phyloP scores from a whole-genome alignment of 2,113 vertebrate species.

The Rhadina sibilatrix region DNA sequence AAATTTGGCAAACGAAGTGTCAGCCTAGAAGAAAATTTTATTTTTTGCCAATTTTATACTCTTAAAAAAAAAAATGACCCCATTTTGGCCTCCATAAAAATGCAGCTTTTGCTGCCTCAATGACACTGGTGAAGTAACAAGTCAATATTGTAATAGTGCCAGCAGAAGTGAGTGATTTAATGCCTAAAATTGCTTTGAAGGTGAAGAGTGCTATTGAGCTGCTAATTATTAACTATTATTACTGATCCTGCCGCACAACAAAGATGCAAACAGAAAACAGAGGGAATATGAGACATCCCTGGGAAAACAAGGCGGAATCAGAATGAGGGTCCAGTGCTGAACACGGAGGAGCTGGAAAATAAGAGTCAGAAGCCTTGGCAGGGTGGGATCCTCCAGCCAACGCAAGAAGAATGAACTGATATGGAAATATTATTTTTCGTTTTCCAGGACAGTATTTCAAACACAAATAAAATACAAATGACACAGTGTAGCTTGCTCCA shows the following conservation, averaged over 20 bases:
- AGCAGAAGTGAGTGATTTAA: slow-evolving; percentile 49
- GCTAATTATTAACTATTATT: slow-evolving; percentile 67
- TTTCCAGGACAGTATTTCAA: not conserved
- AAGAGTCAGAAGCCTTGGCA: not conserved
- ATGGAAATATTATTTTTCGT: not conserved
- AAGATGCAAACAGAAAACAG: slow-evolving; percentile 34
- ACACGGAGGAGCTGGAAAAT: not conserved
- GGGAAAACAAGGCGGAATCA: not conserved
- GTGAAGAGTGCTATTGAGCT: slow-evolving; percentile 57
- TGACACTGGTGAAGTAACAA: slow-evolving; percentile 53
- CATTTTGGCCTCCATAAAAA: slow-evolving; percentile 51
- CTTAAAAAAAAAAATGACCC: slow-evolving; percentile 38
- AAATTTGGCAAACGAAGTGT: slow-evolving; percentile 63
- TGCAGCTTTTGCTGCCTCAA: not conserved
- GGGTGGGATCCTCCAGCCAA: not conserved
- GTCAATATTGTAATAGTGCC: slow-evolving; percentile 51
- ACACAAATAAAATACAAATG: not conserved
- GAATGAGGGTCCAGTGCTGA: not conserved
- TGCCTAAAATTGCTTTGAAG: slow-evolving; percentile 48
- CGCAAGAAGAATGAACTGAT: not conserved
- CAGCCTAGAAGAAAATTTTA: slow-evolving; percentile 43
- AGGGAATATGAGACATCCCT: not conserved
- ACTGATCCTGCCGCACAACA: slow-evolving; percentile 11
- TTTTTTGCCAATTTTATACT: slow-evolving; percentile 56
- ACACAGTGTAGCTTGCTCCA: not conserved